Percentiles rank a stretch among this genome's conserved stretches.
Conservation (phyloP, 2,797 vertebrate genomes). For the Sebastes melanostomus region DNA sequence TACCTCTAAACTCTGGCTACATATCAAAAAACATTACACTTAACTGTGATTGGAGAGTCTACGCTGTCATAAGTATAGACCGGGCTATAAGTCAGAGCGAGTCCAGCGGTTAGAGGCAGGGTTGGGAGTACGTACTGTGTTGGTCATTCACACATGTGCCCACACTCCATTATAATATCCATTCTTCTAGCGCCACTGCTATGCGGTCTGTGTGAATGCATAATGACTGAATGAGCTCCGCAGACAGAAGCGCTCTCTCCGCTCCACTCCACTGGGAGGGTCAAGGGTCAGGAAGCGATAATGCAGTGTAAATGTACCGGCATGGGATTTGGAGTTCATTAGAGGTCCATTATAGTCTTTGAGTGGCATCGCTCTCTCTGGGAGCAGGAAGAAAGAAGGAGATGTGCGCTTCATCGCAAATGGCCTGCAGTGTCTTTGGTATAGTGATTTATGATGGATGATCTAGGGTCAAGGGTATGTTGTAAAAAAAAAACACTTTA, state of each 20-base stretch:
- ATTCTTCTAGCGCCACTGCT: background rate
- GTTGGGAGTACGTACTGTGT: background rate
- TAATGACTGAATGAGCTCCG: constrained; percentile 58
- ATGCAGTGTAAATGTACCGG: constrained; percentile 74
- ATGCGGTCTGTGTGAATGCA: constrained; percentile 39
- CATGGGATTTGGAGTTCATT: constrained; percentile 76
- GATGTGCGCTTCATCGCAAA: constrained; percentile 28
- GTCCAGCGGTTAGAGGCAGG: constrained; percentile 2
- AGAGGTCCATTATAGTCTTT: constrained; percentile 73
- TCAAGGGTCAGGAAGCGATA: constrained; percentile 73
- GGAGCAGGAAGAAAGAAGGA: constrained; percentile 40
- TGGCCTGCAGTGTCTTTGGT: constrained; percentile 31
- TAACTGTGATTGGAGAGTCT: constrained; percentile 4
- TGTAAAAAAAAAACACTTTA: constrained; percentile 1
- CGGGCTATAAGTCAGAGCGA: background rate
- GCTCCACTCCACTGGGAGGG: constrained; percentile 64
- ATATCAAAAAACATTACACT: constrained; percentile 28
- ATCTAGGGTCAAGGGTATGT: constrained; percentile 16
- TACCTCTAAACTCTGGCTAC: constrained; percentile 2
- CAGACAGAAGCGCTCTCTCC: constrained; percentile 50
- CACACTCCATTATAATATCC: constrained; percentile 22
- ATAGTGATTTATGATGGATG: constrained; percentile 29
- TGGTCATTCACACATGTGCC: constrained; percentile 11
- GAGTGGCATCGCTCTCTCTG: constrained; percentile 71
- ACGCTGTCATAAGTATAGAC: background rate